Conservation (phyloP, 2,888 invertebrate genomes). For the Eulithis testata region DNA sequence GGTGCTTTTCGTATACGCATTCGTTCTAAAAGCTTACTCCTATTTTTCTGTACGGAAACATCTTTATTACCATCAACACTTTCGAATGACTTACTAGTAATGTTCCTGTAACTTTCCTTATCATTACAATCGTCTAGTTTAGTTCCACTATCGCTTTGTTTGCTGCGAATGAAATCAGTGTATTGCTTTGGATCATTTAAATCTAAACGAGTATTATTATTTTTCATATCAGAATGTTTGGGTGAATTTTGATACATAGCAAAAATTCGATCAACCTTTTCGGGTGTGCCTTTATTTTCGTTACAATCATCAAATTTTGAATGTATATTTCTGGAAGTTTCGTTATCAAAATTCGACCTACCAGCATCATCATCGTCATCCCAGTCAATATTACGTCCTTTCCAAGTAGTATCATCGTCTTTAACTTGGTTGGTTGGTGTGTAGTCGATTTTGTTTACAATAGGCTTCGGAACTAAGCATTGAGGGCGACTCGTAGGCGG, state of each 20-base stretch:
- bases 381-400: slow-evolving; percentile 16
- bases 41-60: not conserved
- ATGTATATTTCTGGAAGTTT: not conserved
- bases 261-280: not conserved
- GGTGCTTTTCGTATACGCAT: slow-evolving; percentile 11
- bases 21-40: slow-evolving; percentile 17
- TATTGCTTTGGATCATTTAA: slow-evolving; percentile 9
- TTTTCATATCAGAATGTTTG: not conserved
- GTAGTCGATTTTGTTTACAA: not conserved
- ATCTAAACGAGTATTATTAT: not conserved
- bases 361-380: not conserved
- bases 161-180: slow-evolving; percentile 15
- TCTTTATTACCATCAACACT: slow-evolving; percentile 4
- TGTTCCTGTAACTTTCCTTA: not conserved
- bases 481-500: slow-evolving; percentile 8
- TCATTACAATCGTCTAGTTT: not conserved
- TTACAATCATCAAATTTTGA: no score
- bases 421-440: not conserved
- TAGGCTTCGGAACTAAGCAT: not conserved
- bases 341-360: not conserved
- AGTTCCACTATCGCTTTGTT: not conserved
- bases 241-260: not conserved
- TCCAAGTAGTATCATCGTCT: not conserved
- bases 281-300: no score
- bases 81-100: not conserved